Base-by-base conservation (phyloP, 2,888 invertebrate genomes). In the Fragum whitleyi region DNA sequence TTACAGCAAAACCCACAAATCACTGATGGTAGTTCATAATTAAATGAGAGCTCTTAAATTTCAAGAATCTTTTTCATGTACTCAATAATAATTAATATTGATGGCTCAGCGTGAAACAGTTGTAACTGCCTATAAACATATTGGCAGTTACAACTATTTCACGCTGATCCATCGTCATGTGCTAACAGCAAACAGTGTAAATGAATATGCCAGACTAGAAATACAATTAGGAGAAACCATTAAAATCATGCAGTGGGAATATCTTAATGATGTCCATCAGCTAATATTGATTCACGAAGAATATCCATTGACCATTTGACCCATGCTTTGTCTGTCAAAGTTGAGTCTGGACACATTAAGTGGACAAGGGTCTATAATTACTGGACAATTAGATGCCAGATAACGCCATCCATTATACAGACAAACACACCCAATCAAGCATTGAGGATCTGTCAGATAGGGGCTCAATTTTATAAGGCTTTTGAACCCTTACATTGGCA, bases 331-430 rank as follows among this genome's bases (percentile, higher is more conserved):
- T 62, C 39, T 28, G n/a, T 42, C 16, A 14, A 65, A 42, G 65
- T 61, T n/a, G 21, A 23, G 65, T 65, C 39, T 65, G 65, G 65
- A 42, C 65, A 65, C 16, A 42, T 26, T 42, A 39, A 65, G 42
- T 42, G 42, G 39, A 42, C 42, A 32, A 16, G 32, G 59, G 32
- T 36, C 65, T 42, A 21, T 65, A 65, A 65, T 65, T 65, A 65
- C 42, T 42, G 65, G 65, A 42, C 65, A 65, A 65, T 65, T 65
- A 65, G 39, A 42, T 42, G 42, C 65, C 11, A 65, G 65, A 65
- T 65, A 65, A 65, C 42, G 23, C 9, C n/a, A n/a, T n/a, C 61
- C 32, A 61, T 61, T 61, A 61, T 32, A 29, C 19, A 32, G 32
- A 61, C 32, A 47, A 61, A 61, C 61, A 61, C 32, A 32, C 32